Percentiles rank a stretch among this genome's conserved stretches.
Evolutionary conservation across 2,888 invertebrate species (phyloP).

Genomic region (Beris morrisii): DNA sequence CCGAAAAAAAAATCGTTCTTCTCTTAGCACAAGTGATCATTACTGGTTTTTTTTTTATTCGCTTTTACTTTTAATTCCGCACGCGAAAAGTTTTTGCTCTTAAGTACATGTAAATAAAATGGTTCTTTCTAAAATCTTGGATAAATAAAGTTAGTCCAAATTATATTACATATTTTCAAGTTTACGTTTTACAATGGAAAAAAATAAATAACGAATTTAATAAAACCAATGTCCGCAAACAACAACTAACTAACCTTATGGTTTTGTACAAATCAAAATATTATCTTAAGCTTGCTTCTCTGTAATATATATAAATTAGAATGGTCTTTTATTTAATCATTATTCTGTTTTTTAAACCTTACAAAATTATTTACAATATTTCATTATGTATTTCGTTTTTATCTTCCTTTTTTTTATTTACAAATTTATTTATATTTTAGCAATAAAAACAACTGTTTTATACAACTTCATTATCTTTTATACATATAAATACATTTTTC

Average conservation of each 20-base stretch:
- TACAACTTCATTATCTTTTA: constrained; percentile 22
- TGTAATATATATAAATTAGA: too few relatives aligned
- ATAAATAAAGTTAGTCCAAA: too few relatives aligned
- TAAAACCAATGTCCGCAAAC: constrained; percentile 4
- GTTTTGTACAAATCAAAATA: constrained; percentile 16
- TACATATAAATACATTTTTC: constrained; percentile 29
- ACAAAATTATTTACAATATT: constrained; percentile 31
- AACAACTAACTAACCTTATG: neutral
- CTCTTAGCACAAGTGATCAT: too few relatives aligned
- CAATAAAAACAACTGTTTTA: constrained; percentile 16
- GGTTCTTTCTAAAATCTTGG: too few relatives aligned
- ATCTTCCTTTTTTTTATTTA: constrained; percentile 18
- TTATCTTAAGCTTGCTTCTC: neutral
- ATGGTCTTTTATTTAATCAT: too few relatives aligned
- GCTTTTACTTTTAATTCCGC: too few relatives aligned
- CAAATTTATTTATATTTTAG: constrained; percentile 16
- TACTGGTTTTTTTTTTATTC: too few relatives aligned
- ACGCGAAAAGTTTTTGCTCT: too few relatives aligned
- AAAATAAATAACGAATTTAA: constrained; percentile 13
- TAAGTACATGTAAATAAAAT: too few relatives aligned
- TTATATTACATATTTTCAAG: neutral
- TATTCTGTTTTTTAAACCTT: constrained; percentile 16
- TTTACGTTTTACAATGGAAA: constrained; percentile 16
- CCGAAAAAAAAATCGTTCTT: too few relatives aligned
- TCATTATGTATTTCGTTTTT: neutral